These are phyloP conservation scores for Stegastes partitus DNA, from an alignment of 2,113 vertebrate species.

Conservation along the genomic window DNA sequence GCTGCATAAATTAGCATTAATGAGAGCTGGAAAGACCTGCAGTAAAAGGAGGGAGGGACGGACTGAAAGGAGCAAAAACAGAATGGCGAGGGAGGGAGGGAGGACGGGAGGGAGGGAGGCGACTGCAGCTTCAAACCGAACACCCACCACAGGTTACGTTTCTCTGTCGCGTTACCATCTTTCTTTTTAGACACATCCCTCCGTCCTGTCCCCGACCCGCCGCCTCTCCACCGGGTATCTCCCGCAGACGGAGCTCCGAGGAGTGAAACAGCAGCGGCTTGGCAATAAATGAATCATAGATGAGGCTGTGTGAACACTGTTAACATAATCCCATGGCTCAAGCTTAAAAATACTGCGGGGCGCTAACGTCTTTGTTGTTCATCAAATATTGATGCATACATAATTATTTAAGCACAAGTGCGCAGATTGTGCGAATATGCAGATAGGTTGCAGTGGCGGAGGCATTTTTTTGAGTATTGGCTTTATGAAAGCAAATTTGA, in stretches of 20 bases:
- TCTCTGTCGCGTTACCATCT: slow-evolving; percentile 55
- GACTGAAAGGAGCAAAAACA: slow-evolving; percentile 63
- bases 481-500: slow-evolving; percentile 51
- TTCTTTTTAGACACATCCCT: slow-evolving; percentile 46
- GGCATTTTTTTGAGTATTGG: slow-evolving; percentile 33
- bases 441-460: slow-evolving; percentile 49
- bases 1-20: slow-evolving; percentile 87
- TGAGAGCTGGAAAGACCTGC: slow-evolving; percentile 71
- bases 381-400: slow-evolving; percentile 83
- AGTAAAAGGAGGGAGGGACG: slow-evolving; percentile 62
- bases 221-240: slow-evolving; percentile 74
- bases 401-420: slow-evolving; percentile 74
- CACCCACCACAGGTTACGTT: slow-evolving; percentile 80
- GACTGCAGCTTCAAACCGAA: slow-evolving; percentile 64
- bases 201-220: slow-evolving; percentile 43
- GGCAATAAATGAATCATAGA: slow-evolving; percentile 84
- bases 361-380: slow-evolving; percentile 78
- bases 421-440: slow-evolving; percentile 57
- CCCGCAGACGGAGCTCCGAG: slow-evolving; percentile 71
- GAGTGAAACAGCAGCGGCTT: slow-evolving; percentile 67
- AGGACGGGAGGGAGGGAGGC: slow-evolving; percentile 5
- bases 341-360: slow-evolving; percentile 72
- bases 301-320: slow-evolving; percentile 79
- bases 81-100: slow-evolving; percentile 14
- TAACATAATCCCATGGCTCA: slow-evolving; percentile 80